Evolutionary conservation across 53 echinoderm and acorn worm species (phyloP), one percentile per base, ranked within the genome.

Genomic region (Henricia sp.): DNA sequence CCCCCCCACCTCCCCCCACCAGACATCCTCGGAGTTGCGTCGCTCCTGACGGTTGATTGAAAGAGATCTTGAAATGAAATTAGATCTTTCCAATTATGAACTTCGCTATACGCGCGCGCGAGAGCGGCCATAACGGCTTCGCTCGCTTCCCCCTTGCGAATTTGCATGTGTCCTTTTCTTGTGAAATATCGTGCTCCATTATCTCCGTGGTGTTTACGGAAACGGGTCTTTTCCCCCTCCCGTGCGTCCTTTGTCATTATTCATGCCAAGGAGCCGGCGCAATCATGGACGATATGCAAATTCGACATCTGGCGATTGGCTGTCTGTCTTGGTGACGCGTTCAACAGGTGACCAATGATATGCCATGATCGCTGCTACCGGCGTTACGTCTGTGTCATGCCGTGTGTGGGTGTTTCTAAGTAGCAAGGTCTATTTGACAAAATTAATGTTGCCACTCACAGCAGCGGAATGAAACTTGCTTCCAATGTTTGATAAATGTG

Each of bases 331-430:
- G 2, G 33, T 53, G 73, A 2, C 34, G 6, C 28, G 24, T 34
- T 36, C 73, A 73, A 73, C 73, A 73, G 54, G 73, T 73, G 73
- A 52, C 73, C 73, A 73, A 73, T 73, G 36, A 37, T 52, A 73
- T 52, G 24, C 9, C 24, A 64, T 32, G 10, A 64, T 19, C 36
- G 19, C 12, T 34, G 32, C 29, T 19, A 19, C 64, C 32, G 64
- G 32, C 33, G 36, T 64, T 10, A 36, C 33, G 36, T 64, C 64
- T 10, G 48, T 32, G 30, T 25, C n/a, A 34, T 32, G 64, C 64
- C 64, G 36, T 35, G 6, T 19, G 32, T n/a, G n/a, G n/a, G n/a
- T n/a, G n/a, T n/a, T n/a, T n/a, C n/a, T n/a, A n/a, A n/a, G n/a
- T n/a, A n/a, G n/a, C n/a, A n/a, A n/a, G n/a, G n/a, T n/a, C n/a